Conservation (phyloP, 2,113 vertebrate genomes). For the Progne subis region DNA sequence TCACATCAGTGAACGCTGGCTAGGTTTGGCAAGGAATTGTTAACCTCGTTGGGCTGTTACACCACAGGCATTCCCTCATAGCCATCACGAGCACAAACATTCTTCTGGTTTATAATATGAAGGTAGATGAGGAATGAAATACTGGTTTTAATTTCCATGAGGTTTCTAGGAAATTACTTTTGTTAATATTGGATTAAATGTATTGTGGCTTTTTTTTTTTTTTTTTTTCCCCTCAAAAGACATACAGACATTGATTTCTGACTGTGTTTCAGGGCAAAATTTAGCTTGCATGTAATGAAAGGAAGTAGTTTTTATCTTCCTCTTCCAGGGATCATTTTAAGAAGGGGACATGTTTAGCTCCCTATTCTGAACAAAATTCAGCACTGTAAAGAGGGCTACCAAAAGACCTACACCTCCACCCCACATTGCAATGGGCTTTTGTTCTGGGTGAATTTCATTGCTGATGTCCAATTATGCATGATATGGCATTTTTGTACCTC, state of each 20-base stretch:
- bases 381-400: not conserved
- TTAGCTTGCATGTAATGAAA: not conserved
- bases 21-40: not conserved
- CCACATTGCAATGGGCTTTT: not conserved
- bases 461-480: not conserved
- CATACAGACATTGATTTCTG: not conserved
- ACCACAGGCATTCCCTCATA: not conserved
- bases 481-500: not conserved
- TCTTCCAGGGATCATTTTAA: not conserved
- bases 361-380: not conserved
- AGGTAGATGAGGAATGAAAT: not conserved
- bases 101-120: not conserved
- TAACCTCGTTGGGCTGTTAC: not conserved
- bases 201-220: not conserved
- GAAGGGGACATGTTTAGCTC: not conserved
- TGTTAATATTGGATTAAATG: not conserved
- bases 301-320: not conserved
- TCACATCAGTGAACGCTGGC: not conserved
- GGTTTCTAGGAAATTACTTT: not conserved
- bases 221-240: accelerated
- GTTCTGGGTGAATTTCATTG: not conserved
- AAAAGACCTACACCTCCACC: not conserved
- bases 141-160: not conserved
- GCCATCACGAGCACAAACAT: not conserved
- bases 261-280: not conserved